Conservation (phyloP, 1,140 invertebrate genomes). For the Parasteatoda tepidariorum region DNA sequence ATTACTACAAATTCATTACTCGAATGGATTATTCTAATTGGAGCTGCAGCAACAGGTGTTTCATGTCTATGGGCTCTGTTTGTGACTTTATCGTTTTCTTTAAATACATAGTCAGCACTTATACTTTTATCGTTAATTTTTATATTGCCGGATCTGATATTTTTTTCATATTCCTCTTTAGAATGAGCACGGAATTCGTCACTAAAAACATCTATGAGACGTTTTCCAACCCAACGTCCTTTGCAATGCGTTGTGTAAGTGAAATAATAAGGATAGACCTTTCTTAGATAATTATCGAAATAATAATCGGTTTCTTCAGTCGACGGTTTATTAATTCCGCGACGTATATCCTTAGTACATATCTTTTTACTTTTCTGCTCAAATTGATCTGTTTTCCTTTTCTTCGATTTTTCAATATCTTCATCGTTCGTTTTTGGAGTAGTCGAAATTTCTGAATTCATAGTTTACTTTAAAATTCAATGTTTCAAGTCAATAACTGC, state of each 20-base stretch:
- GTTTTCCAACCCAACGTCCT: constrained; percentile 95
- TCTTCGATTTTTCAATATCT: not conserved
- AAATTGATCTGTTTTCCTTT: constrained; percentile 26
- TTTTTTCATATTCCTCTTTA: constrained; percentile 83
- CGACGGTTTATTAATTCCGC: constrained; percentile 90
- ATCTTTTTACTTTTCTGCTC: constrained; percentile 15
- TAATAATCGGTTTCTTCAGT: constrained; percentile 97
- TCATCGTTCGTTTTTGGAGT: no score
- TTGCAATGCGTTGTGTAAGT: constrained; percentile 97
- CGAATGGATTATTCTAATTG: constrained; percentile 95
- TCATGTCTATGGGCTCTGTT: constrained; percentile 76
- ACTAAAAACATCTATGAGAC: constrained; percentile 93
- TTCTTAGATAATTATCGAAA: constrained; percentile 95
- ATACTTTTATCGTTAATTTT: constrained; percentile 96
- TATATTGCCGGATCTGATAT: constrained; percentile 77
- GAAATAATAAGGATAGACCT: constrained; percentile 99
- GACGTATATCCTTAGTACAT: constrained; percentile 78
- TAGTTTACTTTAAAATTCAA: no score
- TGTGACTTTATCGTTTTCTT: constrained; percentile 93
- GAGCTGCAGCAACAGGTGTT: constrained; percentile 73
- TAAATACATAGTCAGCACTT: constrained; percentile 87
- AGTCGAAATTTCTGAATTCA: no score
- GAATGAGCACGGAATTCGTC: constrained; percentile 94
- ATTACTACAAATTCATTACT: constrained; percentile 98
- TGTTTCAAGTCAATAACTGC: no score